These are phyloP conservation scores for Brachyalestes nurse DNA, from an alignment of 2,797 vertebrate genomes.

Conservation along the genomic window DNA sequence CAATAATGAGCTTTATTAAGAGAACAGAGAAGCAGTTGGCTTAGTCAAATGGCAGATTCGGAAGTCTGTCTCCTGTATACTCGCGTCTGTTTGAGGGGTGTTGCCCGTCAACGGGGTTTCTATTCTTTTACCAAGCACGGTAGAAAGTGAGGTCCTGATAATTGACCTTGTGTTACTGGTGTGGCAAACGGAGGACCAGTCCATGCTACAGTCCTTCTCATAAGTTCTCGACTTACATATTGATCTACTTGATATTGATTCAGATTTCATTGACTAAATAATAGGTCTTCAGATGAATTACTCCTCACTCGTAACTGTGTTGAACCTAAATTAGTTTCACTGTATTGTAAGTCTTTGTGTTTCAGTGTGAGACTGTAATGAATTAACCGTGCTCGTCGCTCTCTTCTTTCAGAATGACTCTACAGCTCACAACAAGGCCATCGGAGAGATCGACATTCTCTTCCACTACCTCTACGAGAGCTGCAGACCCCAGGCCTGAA, in stretches of 20 bases:
- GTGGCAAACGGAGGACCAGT: too few species aligned
- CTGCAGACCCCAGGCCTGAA: constrained; percentile 44
- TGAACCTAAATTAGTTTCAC: too few species aligned
- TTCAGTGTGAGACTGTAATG: background rate
- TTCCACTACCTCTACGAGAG: constrained; percentile 68
- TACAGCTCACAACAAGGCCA: constrained; percentile 78
- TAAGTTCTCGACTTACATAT: too few species aligned
- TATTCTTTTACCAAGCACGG: background rate
- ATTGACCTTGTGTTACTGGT: background rate
- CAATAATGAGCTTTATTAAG: too few species aligned
- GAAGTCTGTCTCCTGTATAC: too few species aligned
- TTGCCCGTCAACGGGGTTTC: background rate
- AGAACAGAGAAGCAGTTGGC: background rate
- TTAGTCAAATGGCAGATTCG: too few species aligned
- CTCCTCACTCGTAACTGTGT: background rate
- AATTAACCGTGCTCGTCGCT: background rate
- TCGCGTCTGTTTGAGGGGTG: too few species aligned
- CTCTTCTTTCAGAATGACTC: constrained; percentile 74
- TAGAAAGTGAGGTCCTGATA: too few species aligned
- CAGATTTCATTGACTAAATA: background rate
- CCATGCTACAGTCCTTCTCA: too few species aligned
- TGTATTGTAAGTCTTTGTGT: too few species aligned
- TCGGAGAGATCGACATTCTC: constrained; percentile 81
- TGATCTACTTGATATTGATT: background rate
- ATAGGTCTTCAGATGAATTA: background rate